Evolutionary conservation across 1,140 invertebrate species (phyloP).

Genomic region (Teleogryllus occipitalis): DNA sequence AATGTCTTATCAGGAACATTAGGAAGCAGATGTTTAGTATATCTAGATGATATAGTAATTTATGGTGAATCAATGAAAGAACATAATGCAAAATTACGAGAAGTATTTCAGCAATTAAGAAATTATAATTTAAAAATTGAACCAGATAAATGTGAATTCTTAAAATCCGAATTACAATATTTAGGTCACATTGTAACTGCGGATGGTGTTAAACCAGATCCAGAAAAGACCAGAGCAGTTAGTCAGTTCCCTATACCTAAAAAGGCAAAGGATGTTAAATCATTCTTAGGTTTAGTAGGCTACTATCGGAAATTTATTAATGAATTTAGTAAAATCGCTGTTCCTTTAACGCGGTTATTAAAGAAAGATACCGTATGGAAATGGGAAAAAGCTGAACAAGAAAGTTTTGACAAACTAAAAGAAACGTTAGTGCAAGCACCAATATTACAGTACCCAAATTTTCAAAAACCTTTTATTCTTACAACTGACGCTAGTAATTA

Average conservation of each 20-base stretch:
- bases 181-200: conserved; percentile 28
- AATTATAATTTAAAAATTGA: conserved; percentile 38
- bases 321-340: too few species aligned
- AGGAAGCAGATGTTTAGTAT: conserved; percentile 32
- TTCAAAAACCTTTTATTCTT: too few species aligned
- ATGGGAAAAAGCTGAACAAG: conserved; percentile 24
- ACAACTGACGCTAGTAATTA: too few species aligned
- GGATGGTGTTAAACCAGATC: conserved; percentile 26
- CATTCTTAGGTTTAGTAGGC: conserved; percentile 27
- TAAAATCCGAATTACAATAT: conserved; percentile 26
- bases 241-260: conserved; percentile 24
- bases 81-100: conserved; percentile 35
- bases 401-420: conserved; percentile 21
- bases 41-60: conserved; percentile 39
- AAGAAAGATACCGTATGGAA: conserved; percentile 23
- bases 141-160: conserved; percentile 35
- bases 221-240: conserved; percentile 24
- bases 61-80: conserved; percentile 32
- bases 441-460: too few species aligned
- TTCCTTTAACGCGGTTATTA: too few species aligned
- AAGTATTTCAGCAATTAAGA: too few species aligned
- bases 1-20: conserved; percentile 32
- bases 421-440: conserved; percentile 16
- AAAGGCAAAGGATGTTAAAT: conserved; percentile 24
- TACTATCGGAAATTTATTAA: too few species aligned